phyloP scores from a whole-genome alignment of 1,140 invertebrate species.

The Neodiprion lecontei region DNA sequence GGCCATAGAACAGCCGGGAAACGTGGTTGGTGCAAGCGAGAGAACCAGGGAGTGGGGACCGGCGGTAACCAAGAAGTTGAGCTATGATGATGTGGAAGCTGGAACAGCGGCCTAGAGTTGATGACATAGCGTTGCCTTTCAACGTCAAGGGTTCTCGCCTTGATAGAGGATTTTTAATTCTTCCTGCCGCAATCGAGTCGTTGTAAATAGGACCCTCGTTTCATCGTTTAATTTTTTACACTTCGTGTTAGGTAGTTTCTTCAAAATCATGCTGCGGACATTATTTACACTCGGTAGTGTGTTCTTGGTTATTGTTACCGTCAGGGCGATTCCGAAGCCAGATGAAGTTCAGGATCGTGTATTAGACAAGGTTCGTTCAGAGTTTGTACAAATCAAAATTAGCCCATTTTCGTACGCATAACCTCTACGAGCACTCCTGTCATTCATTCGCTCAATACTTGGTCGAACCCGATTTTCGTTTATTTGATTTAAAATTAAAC shows the following conservation, averaged over 20 bases:
- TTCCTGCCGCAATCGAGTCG: not conserved
- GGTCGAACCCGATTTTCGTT: not conserved
- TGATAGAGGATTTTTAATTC: too few species aligned
- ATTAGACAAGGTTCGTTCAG: slow-evolving; percentile 59
- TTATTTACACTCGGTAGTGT: slow-evolving; percentile 9
- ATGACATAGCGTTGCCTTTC: not conserved
- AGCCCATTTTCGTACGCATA: slow-evolving; percentile 11
- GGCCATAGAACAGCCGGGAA: slow-evolving; percentile 21
- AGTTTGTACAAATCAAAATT: not conserved
- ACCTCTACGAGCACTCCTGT: slow-evolving; percentile 14
- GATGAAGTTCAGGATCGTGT: slow-evolving; percentile 64
- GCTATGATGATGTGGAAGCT: slow-evolving; percentile 33
- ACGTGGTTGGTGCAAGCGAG: slow-evolving; percentile 20
- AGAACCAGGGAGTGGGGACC: slow-evolving; percentile 28
- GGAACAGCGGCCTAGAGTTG: not conserved
- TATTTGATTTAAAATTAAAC: slow-evolving; percentile 9
- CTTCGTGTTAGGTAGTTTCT: not conserved
- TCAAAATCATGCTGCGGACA: not conserved
- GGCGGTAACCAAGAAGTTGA: slow-evolving; percentile 29
- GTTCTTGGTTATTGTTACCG: slow-evolving; percentile 36
- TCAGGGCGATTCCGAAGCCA: slow-evolving; percentile 67
- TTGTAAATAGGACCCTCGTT: not conserved
- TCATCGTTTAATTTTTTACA: not conserved
- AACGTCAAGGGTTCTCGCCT: not conserved
- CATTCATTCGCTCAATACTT: slow-evolving; percentile 13